phyloP scores from a whole-genome alignment of 1,140 invertebrate species.

The Goniozus legneri region DNA sequence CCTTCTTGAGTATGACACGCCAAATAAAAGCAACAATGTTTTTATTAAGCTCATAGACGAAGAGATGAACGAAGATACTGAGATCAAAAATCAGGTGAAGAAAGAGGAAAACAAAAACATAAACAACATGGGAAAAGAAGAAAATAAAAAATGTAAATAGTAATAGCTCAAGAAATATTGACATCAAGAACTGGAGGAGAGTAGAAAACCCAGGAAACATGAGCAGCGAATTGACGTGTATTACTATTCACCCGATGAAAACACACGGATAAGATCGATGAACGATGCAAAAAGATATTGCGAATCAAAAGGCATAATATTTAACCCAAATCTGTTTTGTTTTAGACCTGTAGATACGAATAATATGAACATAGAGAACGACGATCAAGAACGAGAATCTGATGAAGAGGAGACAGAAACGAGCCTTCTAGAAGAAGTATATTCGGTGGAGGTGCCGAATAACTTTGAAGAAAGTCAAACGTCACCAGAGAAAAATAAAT shows the following conservation, averaged over 20 bases:
- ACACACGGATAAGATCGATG: neutral
- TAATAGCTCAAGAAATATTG: neutral
- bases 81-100: too few species aligned
- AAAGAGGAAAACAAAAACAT: slow-evolving; percentile 1
- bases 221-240: slow-evolving; percentile 1
- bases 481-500: neutral
- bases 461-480: neutral
- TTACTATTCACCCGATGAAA: slow-evolving; percentile 1
- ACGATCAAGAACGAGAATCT: neutral
- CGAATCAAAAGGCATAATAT: neutral
- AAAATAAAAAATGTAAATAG: too few species aligned
- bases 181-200: slow-evolving; percentile 2
- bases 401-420: neutral
- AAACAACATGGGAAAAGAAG: too few species aligned
- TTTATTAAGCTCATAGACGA: too few species aligned
- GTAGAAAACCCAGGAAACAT: slow-evolving; percentile 1
- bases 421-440: neutral
- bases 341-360: neutral
- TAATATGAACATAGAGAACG: too few species aligned
- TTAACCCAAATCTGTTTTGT: neutral
- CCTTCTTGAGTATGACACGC: too few species aligned
- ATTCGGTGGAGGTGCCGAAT: neutral
- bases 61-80: too few species aligned
- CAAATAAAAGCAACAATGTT: too few species aligned
- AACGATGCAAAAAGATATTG: neutral